Evolutionary conservation across 2,797 vertebrate species (phyloP).

Genomic region (Gymnodraco acuticeps): DNA sequence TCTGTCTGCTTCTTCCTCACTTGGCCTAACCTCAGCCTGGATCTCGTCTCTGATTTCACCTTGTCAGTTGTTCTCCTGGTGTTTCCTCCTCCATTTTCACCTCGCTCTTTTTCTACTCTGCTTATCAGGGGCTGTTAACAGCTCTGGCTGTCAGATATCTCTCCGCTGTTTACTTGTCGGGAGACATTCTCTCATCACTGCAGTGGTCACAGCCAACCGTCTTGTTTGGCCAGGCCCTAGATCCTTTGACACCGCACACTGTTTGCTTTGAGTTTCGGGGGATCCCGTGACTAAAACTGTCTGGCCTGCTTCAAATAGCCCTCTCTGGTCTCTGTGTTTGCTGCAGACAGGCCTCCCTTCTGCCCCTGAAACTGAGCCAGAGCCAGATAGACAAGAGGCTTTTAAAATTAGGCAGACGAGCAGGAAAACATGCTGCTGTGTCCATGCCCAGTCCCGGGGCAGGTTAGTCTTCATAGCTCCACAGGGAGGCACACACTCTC

Average conservation of each 20-base stretch:
- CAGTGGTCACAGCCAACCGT: slow-evolving; percentile 48
- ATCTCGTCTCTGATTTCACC: slow-evolving; percentile 56
- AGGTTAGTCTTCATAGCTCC: slow-evolving; percentile 59
- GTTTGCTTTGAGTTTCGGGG: slow-evolving; percentile 62
- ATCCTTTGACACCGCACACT: slow-evolving; percentile 56
- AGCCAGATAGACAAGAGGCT: slow-evolving; percentile 51
- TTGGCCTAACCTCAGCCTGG: slow-evolving; percentile 40
- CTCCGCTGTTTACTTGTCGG: slow-evolving; percentile 70
- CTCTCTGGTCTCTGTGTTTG: slow-evolving; percentile 59
- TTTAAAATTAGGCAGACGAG: slow-evolving; percentile 50
- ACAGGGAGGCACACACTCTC: slow-evolving; percentile 62
- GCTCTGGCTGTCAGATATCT: slow-evolving; percentile 71
- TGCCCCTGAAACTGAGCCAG: slow-evolving; percentile 47
- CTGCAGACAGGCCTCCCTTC: slow-evolving; percentile 57
- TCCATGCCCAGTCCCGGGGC: slow-evolving; percentile 36
- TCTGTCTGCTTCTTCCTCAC: slow-evolving; percentile 46
- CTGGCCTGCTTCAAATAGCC: slow-evolving; percentile 53
- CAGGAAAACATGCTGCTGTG: slow-evolving; percentile 44
- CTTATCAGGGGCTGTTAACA: slow-evolving; percentile 79
- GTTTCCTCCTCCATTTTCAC: slow-evolving; percentile 67
- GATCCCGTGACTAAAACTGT: slow-evolving; percentile 60
- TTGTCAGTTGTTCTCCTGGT: slow-evolving; percentile 70
- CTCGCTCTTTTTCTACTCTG: slow-evolving; percentile 57
- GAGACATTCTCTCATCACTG: slow-evolving; percentile 67
- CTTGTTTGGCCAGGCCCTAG: slow-evolving; percentile 60